Conservation (phyloP, 1,140 invertebrate genomes). For the Drosophila funebris region DNA sequence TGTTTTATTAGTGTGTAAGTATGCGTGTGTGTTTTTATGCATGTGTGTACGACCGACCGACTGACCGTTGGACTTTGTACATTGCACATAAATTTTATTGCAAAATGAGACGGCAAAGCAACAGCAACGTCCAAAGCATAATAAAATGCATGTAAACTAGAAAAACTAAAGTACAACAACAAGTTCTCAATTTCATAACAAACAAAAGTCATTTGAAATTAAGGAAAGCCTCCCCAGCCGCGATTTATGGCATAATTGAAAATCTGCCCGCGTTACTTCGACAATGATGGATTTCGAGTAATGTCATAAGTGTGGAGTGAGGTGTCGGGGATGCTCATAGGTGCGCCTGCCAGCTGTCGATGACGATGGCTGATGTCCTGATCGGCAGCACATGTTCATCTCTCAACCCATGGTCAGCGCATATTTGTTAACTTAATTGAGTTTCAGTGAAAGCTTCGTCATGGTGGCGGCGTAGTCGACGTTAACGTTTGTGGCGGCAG, state of each 20-base stretch:
- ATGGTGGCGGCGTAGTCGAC: background rate
- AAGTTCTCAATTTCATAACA: background rate
- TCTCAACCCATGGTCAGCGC: slow-evolving; percentile 4
- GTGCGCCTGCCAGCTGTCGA: slow-evolving; percentile 36
- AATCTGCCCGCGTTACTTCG: slow-evolving; percentile 12
- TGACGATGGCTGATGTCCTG: slow-evolving; percentile 16
- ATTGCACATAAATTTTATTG: slow-evolving; percentile 76
- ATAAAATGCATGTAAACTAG: slow-evolving; percentile 38
- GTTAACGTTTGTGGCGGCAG: background rate
- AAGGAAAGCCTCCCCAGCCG: slow-evolving; percentile 18
- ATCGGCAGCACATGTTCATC: background rate
- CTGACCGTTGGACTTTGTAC: slow-evolving; percentile 79
- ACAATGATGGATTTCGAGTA: slow-evolving; percentile 37
- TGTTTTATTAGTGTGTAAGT: slow-evolving; percentile 21
- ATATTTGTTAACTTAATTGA: slow-evolving; percentile 56
- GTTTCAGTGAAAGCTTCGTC: slow-evolving; percentile 51
- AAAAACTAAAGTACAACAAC: slow-evolving; percentile 37
- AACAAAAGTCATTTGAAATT: slow-evolving; percentile 28
- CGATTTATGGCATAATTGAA: slow-evolving; percentile 45
- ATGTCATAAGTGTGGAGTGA: background rate
- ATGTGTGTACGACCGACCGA: slow-evolving; percentile 46
- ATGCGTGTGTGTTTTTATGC: slow-evolving; percentile 5
- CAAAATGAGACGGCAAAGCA: slow-evolving; percentile 54
- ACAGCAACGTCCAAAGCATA: slow-evolving; percentile 49
- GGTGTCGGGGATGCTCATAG: slow-evolving; percentile 3